Base-by-base conservation (phyloP, 2,113 vertebrate genomes). In the Ursus arctos region DNA sequence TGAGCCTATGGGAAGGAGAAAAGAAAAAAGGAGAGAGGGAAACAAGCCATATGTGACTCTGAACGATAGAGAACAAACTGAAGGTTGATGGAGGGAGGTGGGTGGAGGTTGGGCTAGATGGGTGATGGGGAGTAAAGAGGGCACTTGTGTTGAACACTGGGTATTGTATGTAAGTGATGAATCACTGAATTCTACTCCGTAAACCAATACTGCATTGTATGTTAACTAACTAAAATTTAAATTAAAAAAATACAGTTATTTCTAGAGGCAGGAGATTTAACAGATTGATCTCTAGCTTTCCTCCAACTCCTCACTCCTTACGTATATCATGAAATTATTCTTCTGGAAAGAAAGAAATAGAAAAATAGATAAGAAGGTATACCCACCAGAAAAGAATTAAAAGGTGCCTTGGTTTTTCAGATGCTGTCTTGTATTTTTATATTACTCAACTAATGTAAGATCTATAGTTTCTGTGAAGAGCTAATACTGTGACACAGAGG, bases 281-380 rank as follows among this genome's bases (percentile, higher is more conserved):
- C 31, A 94, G 59, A 63, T 92, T 92, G 51, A 89, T 85, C 21
- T 59, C 77, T 91, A 88, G 47, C 15, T 88, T 5, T 11, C 21
- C 22, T 7, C 19, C 21, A 7, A 71, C 6, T 36, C 9, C 21
- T 91, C 11, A 88, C 16, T 7, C 43, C 15, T 59, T 94, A 72
- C 47, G 12, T 89, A 71, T 59, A 91, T 81, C 13, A 69, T 57
- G 18, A 9, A 51, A 18, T 94, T 94, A 69, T 9, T 88, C n/a
- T 95, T 84, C 67, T 61, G 43, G 63, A 94, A 92, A 91, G 85
- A 89, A 96, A 97, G 57, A 96, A 90, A 79, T 43, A 63, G 13
- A 83, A 86, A 89, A 76, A 85, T 95, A 84, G 55, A 28, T 33
- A 95, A 65, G 79, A 92, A 97, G 47, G 14, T 13, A 92, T 94